Evolutionary conservation across 2,888 invertebrate species (phyloP), one percentile per base, ranked within the genome.

Genomic region (Caradrina clavipalpis): DNA sequence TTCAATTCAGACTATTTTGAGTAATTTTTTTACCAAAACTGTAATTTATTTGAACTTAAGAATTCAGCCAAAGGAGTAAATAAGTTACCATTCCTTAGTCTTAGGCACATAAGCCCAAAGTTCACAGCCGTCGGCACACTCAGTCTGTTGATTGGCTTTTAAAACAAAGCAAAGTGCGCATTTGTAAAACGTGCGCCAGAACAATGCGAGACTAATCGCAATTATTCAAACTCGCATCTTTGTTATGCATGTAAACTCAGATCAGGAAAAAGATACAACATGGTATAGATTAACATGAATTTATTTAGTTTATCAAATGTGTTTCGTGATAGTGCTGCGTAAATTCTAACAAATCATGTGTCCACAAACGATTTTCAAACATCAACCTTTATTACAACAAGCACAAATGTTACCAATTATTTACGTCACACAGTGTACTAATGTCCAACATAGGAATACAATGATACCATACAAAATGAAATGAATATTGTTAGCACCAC

Each of bases 301-400:
- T 95, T 95, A 95, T 95, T 95, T 90, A 92, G 89, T 92, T 94
- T 91, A 94, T 92, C 92, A 94, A 93, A 92, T 92, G 91, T 93
- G 93, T 94, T 92, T 90, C 89, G 94, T 95, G 94, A 93, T 88
- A 89, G 95, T 95, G 95, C 93, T 87, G 87, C 89, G 86, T 92
- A 92, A 78, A 90, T 92, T 92, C 93, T 94, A 93, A 92, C 91
- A 93, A 92, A 85, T 92, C 88, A 86, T 81, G 94, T 94, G 94
- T 92, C 87, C 87, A 92, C 92, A 92, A 91, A 90, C 88, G 80
- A 84, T 87, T 87, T 77, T 75, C 87, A 89, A 92, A 92, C 89
- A 91, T 88, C 87, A 91, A 92, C 88, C 86, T 82, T 87, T 88
- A 73, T 74, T 75, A 90, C 88, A 89, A 89, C 86, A 90, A 89